Percentiles rank a stretch among this genome's conserved stretches.
Conservation (phyloP, 2,113 vertebrate genomes). For the Epinephelus fuscoguttatus region DNA sequence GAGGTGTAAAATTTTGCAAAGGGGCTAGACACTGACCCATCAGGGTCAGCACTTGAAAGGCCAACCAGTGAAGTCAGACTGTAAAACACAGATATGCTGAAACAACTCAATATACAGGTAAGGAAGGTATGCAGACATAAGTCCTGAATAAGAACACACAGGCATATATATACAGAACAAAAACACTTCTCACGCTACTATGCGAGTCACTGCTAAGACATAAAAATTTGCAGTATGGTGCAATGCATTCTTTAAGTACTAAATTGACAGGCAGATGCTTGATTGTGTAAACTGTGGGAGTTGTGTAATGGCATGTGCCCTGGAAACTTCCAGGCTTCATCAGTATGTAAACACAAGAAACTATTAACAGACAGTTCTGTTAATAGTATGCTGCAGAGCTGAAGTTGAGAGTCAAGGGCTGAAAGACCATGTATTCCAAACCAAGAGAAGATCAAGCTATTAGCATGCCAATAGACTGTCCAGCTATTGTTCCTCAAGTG, state of each 20-base stretch:
- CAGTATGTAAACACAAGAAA: slow-evolving; percentile 13
- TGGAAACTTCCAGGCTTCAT: neutral
- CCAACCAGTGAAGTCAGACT: slow-evolving; percentile 24
- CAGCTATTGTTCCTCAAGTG: slow-evolving; percentile 54
- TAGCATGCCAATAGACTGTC: slow-evolving; percentile 73
- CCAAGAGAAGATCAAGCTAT: slow-evolving; percentile 34
- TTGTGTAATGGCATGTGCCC: neutral
- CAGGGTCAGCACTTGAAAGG: slow-evolving; percentile 41
- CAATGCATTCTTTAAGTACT: neutral
- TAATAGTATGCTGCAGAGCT: slow-evolving; percentile 1
- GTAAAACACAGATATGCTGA: slow-evolving; percentile 30
- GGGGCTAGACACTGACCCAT: slow-evolving; percentile 47
- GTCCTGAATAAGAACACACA: neutral
- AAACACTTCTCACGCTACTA: neutral
- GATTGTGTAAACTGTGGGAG: neutral
- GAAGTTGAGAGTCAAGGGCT: neutral
- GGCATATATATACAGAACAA: neutral
- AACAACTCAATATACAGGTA: slow-evolving; percentile 16
- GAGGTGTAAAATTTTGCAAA: slow-evolving; percentile 49
- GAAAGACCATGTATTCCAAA: neutral
- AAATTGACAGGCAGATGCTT: neutral
- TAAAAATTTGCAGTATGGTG: neutral
- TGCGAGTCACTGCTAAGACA: neutral
- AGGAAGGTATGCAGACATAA: neutral
- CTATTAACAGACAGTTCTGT: neutral